These are phyloP conservation scores for Chitala chitala DNA, from an alignment of 2,113 vertebrate species.

Conservation along the genomic window DNA sequence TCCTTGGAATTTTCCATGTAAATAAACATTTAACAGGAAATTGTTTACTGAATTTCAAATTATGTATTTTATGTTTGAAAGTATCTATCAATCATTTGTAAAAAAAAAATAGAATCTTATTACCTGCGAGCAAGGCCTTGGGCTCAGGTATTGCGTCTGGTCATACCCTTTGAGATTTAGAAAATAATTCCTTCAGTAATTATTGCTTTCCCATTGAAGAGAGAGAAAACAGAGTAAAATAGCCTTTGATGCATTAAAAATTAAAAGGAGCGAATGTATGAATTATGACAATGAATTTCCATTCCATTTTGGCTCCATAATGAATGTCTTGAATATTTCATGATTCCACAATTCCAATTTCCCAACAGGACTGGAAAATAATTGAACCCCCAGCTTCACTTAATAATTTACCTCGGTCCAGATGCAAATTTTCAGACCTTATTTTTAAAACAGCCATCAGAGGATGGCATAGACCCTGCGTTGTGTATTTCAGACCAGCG, in stretches of 20 bases:
- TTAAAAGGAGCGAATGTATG: not conserved
- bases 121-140: no score
- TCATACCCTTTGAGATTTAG: no score
- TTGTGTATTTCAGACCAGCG: no score
- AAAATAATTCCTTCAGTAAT: no score
- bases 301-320: not conserved
- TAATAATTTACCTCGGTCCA: not conserved
- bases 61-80: no score
- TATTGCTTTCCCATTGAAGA: no score
- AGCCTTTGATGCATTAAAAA: not conserved
- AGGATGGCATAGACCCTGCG: not conserved
- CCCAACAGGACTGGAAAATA: not conserved
- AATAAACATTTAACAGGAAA: no score
- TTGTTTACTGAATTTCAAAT: no score
- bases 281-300: not conserved
- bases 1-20: no score
- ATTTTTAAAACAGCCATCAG: not conserved
- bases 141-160: no score
- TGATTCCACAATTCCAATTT: not conserved
- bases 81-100: no score
- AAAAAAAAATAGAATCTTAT: no score
- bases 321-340: conserved; percentile 2
- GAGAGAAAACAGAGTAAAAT: not conserved
- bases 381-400: not conserved
- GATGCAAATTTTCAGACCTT: not conserved